phyloP scores from a whole-genome alignment of 2,888 invertebrate genomes.

The Trypoxylon attenuatum region DNA sequence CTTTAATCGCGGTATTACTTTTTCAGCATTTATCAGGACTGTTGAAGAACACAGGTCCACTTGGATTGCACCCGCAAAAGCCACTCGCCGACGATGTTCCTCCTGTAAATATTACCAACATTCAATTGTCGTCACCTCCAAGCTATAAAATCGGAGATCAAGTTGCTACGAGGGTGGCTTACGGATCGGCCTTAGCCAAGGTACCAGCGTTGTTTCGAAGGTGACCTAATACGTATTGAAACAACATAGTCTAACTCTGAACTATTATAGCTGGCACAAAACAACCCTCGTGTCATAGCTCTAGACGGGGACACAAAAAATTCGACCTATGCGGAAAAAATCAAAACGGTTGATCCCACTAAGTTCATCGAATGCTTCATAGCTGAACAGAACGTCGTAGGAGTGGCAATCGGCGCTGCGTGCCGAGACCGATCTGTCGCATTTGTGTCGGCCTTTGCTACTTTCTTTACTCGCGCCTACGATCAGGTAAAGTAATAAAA shows the following conservation, averaged over 20 bases:
- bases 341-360: conserved; percentile 83
- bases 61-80: conserved; percentile 79
- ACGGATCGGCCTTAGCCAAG: conserved; percentile 95
- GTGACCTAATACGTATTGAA: not conserved
- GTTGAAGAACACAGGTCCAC: conserved; percentile 82
- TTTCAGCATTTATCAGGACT: conserved; percentile 79
- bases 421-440: conserved; percentile 94
- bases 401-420: conserved; percentile 95
- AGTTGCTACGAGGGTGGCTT: conserved; percentile 94
- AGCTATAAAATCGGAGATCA: conserved; percentile 85
- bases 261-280: conserved; percentile 75
- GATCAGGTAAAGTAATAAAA: conserved; percentile 83
- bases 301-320: conserved; percentile 99
- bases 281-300: conserved; percentile 87
- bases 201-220: conserved; percentile 73
- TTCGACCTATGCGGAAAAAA: conserved; percentile 96
- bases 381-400: conserved; percentile 98
- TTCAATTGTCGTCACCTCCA: conserved; percentile 87
- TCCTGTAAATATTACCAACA: conserved; percentile 82
- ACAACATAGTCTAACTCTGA: too few species aligned
- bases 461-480: conserved; percentile 96
- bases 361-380: conserved; percentile 98
- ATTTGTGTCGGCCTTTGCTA: conserved; percentile 98
- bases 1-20: conserved; percentile 15
- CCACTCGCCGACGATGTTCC: conserved; percentile 83